Conservation (phyloP, 2,797 vertebrate genomes). For the Gymnoscopelus braueri region DNA sequence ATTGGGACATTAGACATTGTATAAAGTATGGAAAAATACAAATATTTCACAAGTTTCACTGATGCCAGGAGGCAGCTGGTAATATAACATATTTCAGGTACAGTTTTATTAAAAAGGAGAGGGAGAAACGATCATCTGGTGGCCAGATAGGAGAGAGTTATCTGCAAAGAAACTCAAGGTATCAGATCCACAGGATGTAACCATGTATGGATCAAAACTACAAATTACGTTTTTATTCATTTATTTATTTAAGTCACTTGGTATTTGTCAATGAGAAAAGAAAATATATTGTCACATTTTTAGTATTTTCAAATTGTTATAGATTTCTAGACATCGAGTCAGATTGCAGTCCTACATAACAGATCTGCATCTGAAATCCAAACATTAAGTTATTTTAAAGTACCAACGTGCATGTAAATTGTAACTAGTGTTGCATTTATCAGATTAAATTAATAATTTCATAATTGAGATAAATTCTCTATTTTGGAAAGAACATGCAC, state of each 20-base stretch:
- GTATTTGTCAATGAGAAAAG: not conserved
- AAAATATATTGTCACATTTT: not conserved
- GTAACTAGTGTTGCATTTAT: slow-evolving; percentile 18
- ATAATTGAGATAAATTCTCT: slow-evolving; percentile 14
- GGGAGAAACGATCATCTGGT: slow-evolving; percentile 51
- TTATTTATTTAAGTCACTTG: not conserved
- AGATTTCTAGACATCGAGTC: slow-evolving; percentile 1
- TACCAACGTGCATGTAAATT: slow-evolving; percentile 7
- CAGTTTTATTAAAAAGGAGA: slow-evolving; percentile 62
- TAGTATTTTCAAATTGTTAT: not conserved
- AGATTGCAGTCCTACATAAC: slow-evolving; percentile 7
- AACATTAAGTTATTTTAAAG: slow-evolving; percentile 2
- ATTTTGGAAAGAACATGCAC: slow-evolving; percentile 17
- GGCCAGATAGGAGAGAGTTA: slow-evolving; percentile 42
- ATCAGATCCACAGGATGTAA: slow-evolving; percentile 60
- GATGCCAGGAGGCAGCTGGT: slow-evolving; percentile 69
- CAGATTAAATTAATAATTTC: slow-evolving; percentile 1
- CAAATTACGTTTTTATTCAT: not conserved
- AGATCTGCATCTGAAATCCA: slow-evolving; percentile 26
- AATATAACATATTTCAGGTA: slow-evolving; percentile 58
- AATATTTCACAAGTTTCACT: slow-evolving; percentile 77
- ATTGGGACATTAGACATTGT: slow-evolving; percentile 76
- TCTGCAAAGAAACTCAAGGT: slow-evolving; percentile 34
- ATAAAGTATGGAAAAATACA: slow-evolving; percentile 81
- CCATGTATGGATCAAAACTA: slow-evolving; percentile 41